Percentiles rank a stretch among this genome's conserved stretches.
These are phyloP conservation scores for Amia ocellicauda DNA, from an alignment of 2,113 vertebrate species.

Conservation along the genomic window DNA sequence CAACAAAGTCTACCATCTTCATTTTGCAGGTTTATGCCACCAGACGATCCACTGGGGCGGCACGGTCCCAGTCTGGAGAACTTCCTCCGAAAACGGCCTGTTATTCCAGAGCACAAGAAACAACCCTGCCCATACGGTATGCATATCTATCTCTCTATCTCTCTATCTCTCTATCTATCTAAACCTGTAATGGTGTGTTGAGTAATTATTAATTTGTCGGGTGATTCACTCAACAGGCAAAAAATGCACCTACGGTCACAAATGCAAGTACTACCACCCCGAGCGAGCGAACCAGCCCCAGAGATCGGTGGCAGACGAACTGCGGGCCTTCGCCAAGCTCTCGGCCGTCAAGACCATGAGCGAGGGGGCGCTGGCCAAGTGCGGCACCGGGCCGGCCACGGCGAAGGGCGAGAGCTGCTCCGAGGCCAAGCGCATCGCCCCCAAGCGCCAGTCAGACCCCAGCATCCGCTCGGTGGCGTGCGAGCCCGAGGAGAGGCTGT, in stretches of 20 bases:
- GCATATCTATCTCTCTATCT: too few species aligned
- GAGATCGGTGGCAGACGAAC: conserved; percentile 94
- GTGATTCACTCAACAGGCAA: conserved; percentile 69
- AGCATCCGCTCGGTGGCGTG: conserved; percentile 90
- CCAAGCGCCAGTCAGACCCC: conserved; percentile 95
- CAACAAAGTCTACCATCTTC: too few species aligned
- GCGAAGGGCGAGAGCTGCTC: conserved; percentile 78
- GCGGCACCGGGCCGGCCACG: conserved; percentile 64
- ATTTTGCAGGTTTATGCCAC: conserved; percentile 89
- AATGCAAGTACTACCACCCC: conserved; percentile 99
- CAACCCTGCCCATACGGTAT: conserved; percentile 98
- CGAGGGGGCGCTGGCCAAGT: conserved; percentile 88
- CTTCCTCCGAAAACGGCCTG: conserved; percentile 89
- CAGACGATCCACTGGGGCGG: conserved; percentile 93
- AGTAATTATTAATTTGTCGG: background rate
- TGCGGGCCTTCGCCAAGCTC: conserved; percentile 95
- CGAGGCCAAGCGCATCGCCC: conserved; percentile 87
- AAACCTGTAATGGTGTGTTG: too few species aligned
- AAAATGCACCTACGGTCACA: conserved; percentile 98
- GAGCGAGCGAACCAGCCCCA: conserved; percentile 93
- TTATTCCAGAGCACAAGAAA: conserved; percentile 96
- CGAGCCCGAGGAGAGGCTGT: conserved; percentile 85
- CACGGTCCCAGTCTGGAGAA: conserved; percentile 97
- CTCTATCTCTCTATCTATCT: too few species aligned
- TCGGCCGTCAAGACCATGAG: conserved; percentile 98